Evolutionary conservation across 2,888 invertebrate genomes (phyloP), one percentile per base, ranked within the genome.

Genomic region (Caenorhabditis sinica): DNA sequence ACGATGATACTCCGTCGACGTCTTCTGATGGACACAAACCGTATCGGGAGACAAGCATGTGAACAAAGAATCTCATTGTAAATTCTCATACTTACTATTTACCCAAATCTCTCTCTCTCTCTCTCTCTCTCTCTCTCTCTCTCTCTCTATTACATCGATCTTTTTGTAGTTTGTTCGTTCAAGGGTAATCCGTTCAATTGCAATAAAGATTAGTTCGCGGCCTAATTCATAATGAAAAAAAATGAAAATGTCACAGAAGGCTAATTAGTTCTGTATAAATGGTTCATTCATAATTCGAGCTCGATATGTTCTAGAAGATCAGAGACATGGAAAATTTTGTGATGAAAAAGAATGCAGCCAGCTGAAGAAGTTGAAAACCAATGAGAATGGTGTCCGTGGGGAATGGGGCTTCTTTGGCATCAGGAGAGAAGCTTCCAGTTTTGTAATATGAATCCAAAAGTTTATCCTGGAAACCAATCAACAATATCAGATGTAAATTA

Each of bases 361-460:
- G 17, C 53, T 72, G 71, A 17, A 79, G 17, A 20, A 79, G 4
- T 65, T 79, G 79, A n/a, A 79, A 71, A 0, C 53, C 61, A 28
- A 72, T 28, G 25, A 79, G 36, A 33, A 79, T n/a, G n/a, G 33
- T 5, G 20, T 79, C 58, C 8, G 79, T 72, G 1, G 80, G 80
- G 36, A 73, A 23, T 36, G 63, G 43, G 20, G 51, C 72, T 40
- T 81, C 68, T 60, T 73, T 60, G n/a, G 83, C 56, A n/a, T 77
- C 73, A 28, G 82, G 51, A 11, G 85, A 82, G 71, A 90, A 90
- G 11, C 49, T 63, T 49, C 89, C 89, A 33, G 86, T 88, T 58
- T 79, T 77, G 82, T 90, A 90, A 75, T 80, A 90, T 5, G 87
- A 71, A 17, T 87, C 90, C 28, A 90, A 77, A 17, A 90, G 80